phyloP scores from a whole-genome alignment of 2,113 vertebrate species.

The Cricetomys ansorgei region DNA sequence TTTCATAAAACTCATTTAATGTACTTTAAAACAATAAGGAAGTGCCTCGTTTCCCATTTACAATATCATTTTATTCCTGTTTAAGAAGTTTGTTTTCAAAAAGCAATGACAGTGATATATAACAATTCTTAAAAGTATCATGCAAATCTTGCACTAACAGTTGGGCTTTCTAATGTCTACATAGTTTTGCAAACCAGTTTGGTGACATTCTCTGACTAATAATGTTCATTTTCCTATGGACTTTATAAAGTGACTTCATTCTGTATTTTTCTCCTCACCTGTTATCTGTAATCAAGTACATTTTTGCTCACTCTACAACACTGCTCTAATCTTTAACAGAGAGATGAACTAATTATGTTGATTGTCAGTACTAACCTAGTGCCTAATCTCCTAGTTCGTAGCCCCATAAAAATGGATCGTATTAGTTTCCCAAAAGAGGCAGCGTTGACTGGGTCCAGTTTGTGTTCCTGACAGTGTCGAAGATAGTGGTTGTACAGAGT shows the following conservation, averaged over 20 bases:
- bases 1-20: conserved; percentile 11
- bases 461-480: conserved; percentile 92
- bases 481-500: conserved; percentile 93
- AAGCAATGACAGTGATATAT: not conserved
- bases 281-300: conserved; percentile 1
- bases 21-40: conserved; percentile 13
- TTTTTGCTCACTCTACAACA: not conserved
- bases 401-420: conserved; percentile 91
- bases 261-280: not conserved
- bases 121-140: conserved; percentile 20
- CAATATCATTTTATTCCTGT: not conserved
- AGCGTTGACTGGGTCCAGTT: conserved; percentile 91
- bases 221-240: not conserved
- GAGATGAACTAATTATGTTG: not conserved
- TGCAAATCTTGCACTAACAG: not conserved
- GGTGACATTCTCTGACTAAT: not conserved
- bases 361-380: conserved; percentile 87
- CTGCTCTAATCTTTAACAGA: not conserved
- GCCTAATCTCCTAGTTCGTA: conserved; percentile 91
- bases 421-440: conserved; percentile 93
- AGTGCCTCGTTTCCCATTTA: not conserved
- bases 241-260: conserved; percentile 25
- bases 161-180: not conserved
- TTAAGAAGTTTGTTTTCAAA: conserved; percentile 9
- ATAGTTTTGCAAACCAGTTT: not conserved